These are phyloP conservation scores for Drosophila mimetica DNA, from an alignment of 2,888 invertebrate species.

Conservation along the genomic window DNA sequence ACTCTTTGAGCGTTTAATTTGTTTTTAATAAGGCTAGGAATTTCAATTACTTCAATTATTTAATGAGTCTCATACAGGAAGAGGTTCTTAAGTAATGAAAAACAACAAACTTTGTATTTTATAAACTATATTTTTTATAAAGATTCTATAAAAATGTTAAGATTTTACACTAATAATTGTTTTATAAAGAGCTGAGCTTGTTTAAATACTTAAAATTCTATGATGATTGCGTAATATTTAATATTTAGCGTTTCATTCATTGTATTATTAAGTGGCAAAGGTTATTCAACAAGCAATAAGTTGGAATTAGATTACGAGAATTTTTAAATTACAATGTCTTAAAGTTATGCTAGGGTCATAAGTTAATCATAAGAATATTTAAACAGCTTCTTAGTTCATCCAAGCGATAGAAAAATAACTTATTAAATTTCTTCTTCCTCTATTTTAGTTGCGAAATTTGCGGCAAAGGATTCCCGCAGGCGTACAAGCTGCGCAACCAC, in stretches of 20 bases:
- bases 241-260: neutral
- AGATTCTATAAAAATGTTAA: no score
- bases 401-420: neutral
- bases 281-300: neutral
- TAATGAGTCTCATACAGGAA: no score
- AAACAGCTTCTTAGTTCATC: no score
- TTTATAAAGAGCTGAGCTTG: no score
- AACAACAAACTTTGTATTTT: no score
- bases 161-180: no score
- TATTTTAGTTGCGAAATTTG: constrained; percentile 79
- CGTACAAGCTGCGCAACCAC: constrained; percentile 80
- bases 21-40: neutral
- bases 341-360: neutral
- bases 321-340: neutral
- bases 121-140: no score
- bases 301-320: neutral
- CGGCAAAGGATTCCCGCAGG: constrained; percentile 81
- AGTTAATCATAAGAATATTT: neutral
- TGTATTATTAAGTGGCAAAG: neutral
- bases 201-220: no score
- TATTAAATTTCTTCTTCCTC: neutral
- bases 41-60: neutral
- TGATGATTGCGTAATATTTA: no score
- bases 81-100: no score
- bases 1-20: no score